Conservation (phyloP, 2,113 vertebrate genomes). For the Myotis lucifugus region DNA sequence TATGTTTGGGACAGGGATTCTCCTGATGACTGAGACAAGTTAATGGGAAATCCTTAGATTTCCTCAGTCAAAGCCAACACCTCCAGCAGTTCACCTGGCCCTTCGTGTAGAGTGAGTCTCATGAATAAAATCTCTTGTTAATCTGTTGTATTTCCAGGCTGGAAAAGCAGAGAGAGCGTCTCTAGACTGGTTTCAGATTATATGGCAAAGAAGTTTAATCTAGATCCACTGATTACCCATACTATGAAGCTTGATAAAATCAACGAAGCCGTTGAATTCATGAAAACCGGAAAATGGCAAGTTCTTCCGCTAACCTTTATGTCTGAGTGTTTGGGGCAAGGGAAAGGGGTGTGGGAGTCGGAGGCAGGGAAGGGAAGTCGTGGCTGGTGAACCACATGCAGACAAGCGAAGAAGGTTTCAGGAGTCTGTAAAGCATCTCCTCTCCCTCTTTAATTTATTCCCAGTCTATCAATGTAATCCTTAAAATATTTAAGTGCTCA, state of each 20-base stretch:
- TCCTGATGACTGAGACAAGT: neutral
- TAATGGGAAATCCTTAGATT: neutral
- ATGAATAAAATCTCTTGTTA: neutral
- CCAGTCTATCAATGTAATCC: neutral
- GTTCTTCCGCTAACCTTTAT: neutral
- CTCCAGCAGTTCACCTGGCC: neutral
- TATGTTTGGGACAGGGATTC: neutral
- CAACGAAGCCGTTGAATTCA: constrained; percentile 91
- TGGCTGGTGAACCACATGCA: neutral
- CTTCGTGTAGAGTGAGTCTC: neutral
- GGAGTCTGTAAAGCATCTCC: neutral
- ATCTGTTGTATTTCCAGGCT: constrained; percentile 74
- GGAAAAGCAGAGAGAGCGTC: constrained; percentile 84
- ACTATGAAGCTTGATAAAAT: constrained; percentile 89
- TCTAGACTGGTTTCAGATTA: constrained; percentile 92
- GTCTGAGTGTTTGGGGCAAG: neutral
- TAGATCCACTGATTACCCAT: constrained; percentile 93
- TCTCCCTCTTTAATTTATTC: neutral
- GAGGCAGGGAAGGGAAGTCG: neutral
- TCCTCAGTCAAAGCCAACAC: neutral
- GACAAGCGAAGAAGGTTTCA: neutral
- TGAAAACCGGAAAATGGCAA: constrained; percentile 86
- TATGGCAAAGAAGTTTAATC: constrained; percentile 90
- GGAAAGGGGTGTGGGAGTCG: neutral
- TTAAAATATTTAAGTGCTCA: neutral